Base-by-base conservation (phyloP, 2,888 invertebrate genomes). In the Pristionchus arcanus region DNA sequence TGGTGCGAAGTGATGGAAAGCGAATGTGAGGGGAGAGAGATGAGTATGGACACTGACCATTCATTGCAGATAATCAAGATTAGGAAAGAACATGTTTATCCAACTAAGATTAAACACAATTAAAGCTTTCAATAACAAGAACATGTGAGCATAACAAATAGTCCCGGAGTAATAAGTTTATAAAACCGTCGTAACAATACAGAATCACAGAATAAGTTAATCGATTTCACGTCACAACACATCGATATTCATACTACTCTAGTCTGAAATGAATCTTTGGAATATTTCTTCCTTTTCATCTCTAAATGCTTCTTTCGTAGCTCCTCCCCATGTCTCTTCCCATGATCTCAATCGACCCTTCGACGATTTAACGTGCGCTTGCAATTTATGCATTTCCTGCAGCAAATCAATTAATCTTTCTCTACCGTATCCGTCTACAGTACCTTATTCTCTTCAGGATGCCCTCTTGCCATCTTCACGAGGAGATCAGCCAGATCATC, bases 401-500 rank as follows among this genome's bases (percentile, higher is more conserved):
- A 86, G 15, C 31, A 0, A 53, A 37, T 77, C 77, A n/a, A 42
- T 42, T 2, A 42, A 42, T 37, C 0, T 42, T 11, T 42, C n/a
- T 37, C 59, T 84, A 84, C 21, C 55, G 84, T 66, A 25, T n/a
- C 9, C 15, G 0, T 49, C 42, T 68, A 28, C 31, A 37, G 49
- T 68, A 89, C 89, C 89, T 89, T 34, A 63, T 89, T 89, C 28
- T 25, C 15, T 34, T 86, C 53, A 2, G 94, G 94, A 89, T 94
- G 94, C 84, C 93, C 94, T 53, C 91, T 90, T 11, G 93, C 89
- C 59, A 94, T 71, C 4, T 91, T 90, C 13, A 91, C 71, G n/a
- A 94, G 86, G 11, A 90, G 89, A 11, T 91, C 90, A 74, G 89
- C 74, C 71, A 94, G 90, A 53, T 94, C 92, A 19, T 87, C 89